Evolutionary conservation across 2,888 invertebrate genomes (phyloP), one percentile per base, ranked within the genome.

Genomic region (Microchrysa polita): DNA sequence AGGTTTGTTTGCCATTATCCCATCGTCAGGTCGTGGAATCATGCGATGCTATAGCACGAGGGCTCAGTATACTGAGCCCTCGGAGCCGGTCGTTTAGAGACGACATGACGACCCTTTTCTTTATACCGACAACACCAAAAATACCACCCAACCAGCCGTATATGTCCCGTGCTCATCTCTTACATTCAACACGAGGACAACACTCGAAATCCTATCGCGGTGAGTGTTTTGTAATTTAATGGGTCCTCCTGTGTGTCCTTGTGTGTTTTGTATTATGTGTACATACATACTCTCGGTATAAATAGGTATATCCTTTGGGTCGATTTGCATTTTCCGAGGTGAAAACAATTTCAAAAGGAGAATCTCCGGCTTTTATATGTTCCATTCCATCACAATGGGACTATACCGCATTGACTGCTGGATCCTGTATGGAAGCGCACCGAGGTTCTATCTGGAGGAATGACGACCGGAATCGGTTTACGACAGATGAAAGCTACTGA

Each of bases 301-400:
- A n/a, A n/a, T n/a, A n/a, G n/a, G n/a, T n/a, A 65, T 65, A 57
- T 57, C 55, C 55, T 57, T 57, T 55, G 18, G 40, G 18, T 20
- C 69, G 69, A 69, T 69, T 69, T 69, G 69, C 69, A 69, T 69
- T 69, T 69, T 69, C 55, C 69, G 69, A 69, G 69, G 69, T 69
- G 69, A 69, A 69, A 69, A 69, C 69, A 69, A 34, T 69, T 69
- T 69, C 18, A 65, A 65, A 23, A 40, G 57, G 27, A 34, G 27
- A 20, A 69, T 69, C 57, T 52, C 7, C 27, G 27, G 27, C 42
- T 69, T 69, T 69, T 69, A 57, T 57, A 42, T 69, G 16, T n/a
- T n/a, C n/a, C 14, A 23, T 69, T 55, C 55, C 69, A 42, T 1
- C 27, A 23, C 27, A 59, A 18, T 67, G 23, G 34, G 40, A n/a